These are phyloP conservation scores for Fistularia commersonii DNA, from an alignment of 2,797 vertebrate genomes.

Conservation along the genomic window DNA sequence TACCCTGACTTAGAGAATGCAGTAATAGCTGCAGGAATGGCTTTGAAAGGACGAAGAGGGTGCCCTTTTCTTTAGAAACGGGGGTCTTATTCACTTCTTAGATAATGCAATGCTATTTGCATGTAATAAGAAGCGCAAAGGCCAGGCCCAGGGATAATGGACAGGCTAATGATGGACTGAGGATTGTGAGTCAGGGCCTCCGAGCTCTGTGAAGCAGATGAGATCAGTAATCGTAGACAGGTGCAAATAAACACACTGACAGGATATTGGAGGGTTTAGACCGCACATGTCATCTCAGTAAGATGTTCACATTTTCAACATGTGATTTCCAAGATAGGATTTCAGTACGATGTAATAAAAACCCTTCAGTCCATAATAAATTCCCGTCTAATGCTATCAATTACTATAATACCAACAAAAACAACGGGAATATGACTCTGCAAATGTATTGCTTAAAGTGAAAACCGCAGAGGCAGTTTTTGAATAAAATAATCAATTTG, in stretches of 20 bases:
- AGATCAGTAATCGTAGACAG: conserved; percentile 52
- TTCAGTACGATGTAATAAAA: too few species aligned
- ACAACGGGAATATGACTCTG: too few species aligned
- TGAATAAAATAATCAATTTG: too few species aligned
- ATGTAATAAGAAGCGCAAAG: conserved; percentile 79
- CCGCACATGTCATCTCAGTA: too few species aligned
- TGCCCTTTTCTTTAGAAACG: conserved; percentile 39
- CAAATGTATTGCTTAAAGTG: too few species aligned
- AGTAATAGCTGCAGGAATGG: conserved; percentile 50
- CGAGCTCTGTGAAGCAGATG: conserved; percentile 29
- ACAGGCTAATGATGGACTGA: conserved; percentile 42
- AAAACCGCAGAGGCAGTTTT: too few species aligned
- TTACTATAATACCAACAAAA: too few species aligned
- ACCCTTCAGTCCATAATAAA: too few species aligned
- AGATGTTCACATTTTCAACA: too few species aligned
- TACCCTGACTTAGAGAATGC: conserved; percentile 37
- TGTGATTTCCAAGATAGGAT: too few species aligned
- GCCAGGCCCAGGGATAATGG: conserved; percentile 49
- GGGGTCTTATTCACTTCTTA: conserved; percentile 71
- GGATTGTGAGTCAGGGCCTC: conserved; percentile 25
- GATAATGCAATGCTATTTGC: conserved; percentile 76
- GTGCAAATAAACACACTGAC: conserved; percentile 36
- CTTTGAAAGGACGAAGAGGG: conserved; percentile 34
- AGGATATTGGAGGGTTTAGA: too few species aligned
- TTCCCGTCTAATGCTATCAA: too few species aligned